Evolutionary conservation across 2,888 invertebrate species (phyloP).

Genomic region (Eumerus sabulonum): DNA sequence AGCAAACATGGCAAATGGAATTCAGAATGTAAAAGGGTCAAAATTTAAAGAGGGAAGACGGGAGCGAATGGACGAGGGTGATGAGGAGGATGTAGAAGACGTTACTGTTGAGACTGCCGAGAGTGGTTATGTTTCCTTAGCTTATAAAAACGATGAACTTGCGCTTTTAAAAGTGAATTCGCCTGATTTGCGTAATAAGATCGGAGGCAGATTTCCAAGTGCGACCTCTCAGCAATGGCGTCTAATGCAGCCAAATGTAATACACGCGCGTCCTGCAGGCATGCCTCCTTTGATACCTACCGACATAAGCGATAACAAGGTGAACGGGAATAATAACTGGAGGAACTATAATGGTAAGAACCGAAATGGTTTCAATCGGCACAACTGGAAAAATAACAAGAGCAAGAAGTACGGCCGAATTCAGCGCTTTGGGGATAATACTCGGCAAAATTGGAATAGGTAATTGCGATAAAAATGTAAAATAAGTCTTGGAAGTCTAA

Average conservation of each 20-base stretch:
- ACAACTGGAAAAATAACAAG: constrained; percentile 45
- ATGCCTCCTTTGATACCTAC: constrained; percentile 71
- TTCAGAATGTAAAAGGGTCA: constrained; percentile 22
- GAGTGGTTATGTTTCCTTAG: constrained; percentile 35
- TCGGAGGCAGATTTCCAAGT: constrained; percentile 32
- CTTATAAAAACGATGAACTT: constrained; percentile 4
- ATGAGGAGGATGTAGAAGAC: constrained; percentile 35
- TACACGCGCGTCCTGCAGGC: constrained; percentile 70
- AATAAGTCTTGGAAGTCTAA: too few relatives aligned
- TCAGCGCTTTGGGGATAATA: constrained; percentile 38
- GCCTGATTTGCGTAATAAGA: constrained; percentile 50
- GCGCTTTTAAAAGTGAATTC: neutral
- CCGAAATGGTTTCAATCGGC: constrained; percentile 24
- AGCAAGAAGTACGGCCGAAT: constrained; percentile 42
- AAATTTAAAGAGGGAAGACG: constrained; percentile 60
- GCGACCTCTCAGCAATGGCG: constrained; percentile 69
- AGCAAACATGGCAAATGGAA: neutral
- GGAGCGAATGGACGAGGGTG: constrained; percentile 32
- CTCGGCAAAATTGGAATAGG: constrained; percentile 44
- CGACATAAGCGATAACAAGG: constrained; percentile 30
- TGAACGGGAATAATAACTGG: constrained; percentile 24
- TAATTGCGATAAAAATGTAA: neutral
- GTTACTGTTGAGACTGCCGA: neutral
- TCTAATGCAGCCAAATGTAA: constrained; percentile 70
- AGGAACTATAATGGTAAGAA: constrained; percentile 22